Base-by-base conservation (phyloP, 2,113 vertebrate species). In the Chaenocephalus aceratus region DNA sequence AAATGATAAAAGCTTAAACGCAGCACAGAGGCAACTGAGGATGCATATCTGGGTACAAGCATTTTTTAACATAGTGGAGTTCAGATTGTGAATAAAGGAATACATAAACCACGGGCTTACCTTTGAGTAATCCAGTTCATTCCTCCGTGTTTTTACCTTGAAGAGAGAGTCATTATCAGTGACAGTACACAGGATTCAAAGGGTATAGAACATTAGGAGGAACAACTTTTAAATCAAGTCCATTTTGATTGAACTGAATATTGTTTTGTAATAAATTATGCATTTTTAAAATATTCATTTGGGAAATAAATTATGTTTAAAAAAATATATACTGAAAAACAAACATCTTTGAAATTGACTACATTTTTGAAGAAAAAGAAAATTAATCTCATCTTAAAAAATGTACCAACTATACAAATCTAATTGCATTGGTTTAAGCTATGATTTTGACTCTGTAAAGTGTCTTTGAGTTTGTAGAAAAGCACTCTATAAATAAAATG, bases 101-200 rank as follows among this genome's bases (percentile, higher is more conserved):
- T 18, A 52, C 1, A 2, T 21, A 41, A 77, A 52, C 0, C 4
- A 36, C 52, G 36, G 10, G 11, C 96, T 85, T 87, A 99, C 98
- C 97, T 97, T 97, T 51, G 95, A 91, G 76, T 97, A 97, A 93
- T 99, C 95, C 73, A 94, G 69, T 61, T 96, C 86, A 81, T 94
- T 96, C 84, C 94, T 96, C 80, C 93, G 92, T 68, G 93, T 94
- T 93, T 94, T 96, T 66, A 93, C 96, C 98, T 99, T 91, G 72
- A 44, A 10, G 45, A 93, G 66, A 93, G 48, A 82, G 14, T 5
- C 2, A 64, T 16, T 8, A 51, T 13, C 1, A 82, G 36, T 23
- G 10, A 48, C 54, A 34, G 14, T 8, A 26, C 5, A 2, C 2
- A 59, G 16, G 34, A n/a, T 71, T 77, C n/a, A 26, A 30, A 26